Conservation (phyloP, 2,113 vertebrate genomes). For the Hippocampus comes region DNA sequence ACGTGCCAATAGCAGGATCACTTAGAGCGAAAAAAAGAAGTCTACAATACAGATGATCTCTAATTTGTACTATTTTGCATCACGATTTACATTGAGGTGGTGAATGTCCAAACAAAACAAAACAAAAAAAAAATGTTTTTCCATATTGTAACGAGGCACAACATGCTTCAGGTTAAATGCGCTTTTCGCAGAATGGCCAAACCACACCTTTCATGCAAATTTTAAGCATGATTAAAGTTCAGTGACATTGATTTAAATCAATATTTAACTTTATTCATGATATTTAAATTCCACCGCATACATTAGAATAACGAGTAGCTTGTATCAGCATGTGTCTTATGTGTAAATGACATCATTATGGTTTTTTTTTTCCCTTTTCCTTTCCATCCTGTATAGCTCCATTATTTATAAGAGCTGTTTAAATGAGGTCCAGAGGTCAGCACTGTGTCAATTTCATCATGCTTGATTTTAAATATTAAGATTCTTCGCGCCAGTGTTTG, state of each 20-base stretch:
- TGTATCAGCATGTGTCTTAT: not conserved
- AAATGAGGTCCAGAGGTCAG: conserved; percentile 13
- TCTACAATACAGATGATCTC: not conserved
- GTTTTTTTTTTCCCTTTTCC: not conserved
- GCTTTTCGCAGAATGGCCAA: not conserved
- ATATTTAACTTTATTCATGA: conserved; percentile 17
- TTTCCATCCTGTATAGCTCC: not conserved
- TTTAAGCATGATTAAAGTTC: not conserved
- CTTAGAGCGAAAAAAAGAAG: not conserved
- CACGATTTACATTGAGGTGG: not conserved
- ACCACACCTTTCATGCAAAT: not conserved
- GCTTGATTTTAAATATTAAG: conserved; percentile 15
- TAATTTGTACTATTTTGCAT: not conserved
- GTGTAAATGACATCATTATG: conserved; percentile 1
- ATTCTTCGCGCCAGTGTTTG: not conserved
- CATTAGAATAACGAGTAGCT: conserved; percentile 1
- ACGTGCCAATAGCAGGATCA: not conserved
- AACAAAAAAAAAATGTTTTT: not conserved
- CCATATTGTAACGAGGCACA: not conserved
- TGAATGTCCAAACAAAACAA: not conserved
- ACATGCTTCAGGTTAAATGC: not conserved
- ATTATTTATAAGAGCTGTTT: conserved; percentile 17
- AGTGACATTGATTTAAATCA: conserved; percentile 13
- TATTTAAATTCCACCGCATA: conserved; percentile 10
- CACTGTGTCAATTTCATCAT: not conserved